A percentile compares a stretch with the other conserved stretches of the same genome.
phyloP scores from a whole-genome alignment of 2,797 vertebrate genomes.

The Acanthis flammea region DNA sequence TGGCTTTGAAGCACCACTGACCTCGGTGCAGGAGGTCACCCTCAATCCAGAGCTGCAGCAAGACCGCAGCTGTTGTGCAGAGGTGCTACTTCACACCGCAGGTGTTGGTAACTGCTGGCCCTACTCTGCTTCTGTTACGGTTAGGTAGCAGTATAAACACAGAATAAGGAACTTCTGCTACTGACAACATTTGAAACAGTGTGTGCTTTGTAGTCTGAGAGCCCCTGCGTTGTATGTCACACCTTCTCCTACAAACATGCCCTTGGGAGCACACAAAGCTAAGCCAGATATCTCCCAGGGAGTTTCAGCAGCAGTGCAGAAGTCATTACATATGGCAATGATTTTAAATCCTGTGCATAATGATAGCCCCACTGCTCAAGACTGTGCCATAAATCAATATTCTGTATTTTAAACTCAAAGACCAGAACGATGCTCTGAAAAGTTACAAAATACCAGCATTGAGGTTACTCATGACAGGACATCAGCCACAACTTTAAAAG shows the following conservation, averaged over 20 bases:
- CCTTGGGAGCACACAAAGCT: background rate
- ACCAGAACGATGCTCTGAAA: background rate
- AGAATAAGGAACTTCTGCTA: background rate
- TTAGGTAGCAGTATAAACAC: background rate
- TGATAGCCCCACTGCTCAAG: background rate
- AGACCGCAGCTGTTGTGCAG: background rate
- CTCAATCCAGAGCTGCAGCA: background rate
- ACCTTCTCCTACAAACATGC: background rate
- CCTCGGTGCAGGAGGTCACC: background rate
- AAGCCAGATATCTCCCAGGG: background rate
- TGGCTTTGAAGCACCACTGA: background rate
- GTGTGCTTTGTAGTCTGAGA: background rate
- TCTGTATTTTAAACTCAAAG: background rate
- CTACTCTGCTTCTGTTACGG: background rate
- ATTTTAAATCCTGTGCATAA: background rate
- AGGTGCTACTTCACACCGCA: background rate
- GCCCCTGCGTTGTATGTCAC: background rate
- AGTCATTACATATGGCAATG: background rate
- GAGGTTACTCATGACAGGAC: background rate
- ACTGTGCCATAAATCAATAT: background rate
- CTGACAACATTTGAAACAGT: background rate
- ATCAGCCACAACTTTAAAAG: background rate
- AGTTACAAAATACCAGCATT: background rate
- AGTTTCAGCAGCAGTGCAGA: background rate
- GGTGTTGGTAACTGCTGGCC: background rate